Evolutionary conservation across 1,140 invertebrate species (phyloP).

Genomic region (Heliconius himera): DNA sequence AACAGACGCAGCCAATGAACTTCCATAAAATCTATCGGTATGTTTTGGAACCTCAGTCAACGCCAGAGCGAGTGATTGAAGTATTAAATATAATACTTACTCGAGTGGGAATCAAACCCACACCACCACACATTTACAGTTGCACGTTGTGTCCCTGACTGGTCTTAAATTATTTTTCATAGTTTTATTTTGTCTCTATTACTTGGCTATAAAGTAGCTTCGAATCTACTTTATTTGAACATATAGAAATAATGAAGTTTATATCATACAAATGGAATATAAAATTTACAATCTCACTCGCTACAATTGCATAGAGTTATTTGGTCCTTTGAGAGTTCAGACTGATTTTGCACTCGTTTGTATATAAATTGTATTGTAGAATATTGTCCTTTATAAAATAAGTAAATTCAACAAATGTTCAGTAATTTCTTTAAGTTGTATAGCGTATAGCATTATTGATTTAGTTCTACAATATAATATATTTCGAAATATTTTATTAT

Average conservation of each 20-base stretch:
- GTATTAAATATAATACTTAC: no score
- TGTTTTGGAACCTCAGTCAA: no score
- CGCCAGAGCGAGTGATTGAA: no score
- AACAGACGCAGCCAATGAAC: no score
- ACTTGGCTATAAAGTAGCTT: not conserved
- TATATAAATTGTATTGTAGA: not conserved
- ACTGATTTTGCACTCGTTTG: conserved; percentile 3
- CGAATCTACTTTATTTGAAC: not conserved
- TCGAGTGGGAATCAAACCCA: no score
- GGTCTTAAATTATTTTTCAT: not conserved
- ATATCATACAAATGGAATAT: not conserved
- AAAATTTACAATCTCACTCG: conserved; percentile 3
- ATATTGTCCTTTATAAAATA: not conserved
- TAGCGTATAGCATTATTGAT: not conserved
- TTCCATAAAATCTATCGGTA: no score
- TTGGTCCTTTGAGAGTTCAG: conserved; percentile 6
- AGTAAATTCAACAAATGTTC: not conserved
- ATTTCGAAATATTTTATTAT: not conserved
- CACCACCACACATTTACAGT: no score
- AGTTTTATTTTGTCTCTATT: not conserved
- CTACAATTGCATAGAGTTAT: conserved; percentile 9
- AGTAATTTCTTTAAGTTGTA: not conserved
- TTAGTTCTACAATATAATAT: not conserved
- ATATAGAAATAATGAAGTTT: not conserved
- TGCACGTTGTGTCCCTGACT: no score